A percentile compares a stretch with the other conserved stretches of the same genome.
These are phyloP conservation scores for Cremastinae sp. DNA, from an alignment of 2,888 invertebrate species.

Conservation along the genomic window DNA sequence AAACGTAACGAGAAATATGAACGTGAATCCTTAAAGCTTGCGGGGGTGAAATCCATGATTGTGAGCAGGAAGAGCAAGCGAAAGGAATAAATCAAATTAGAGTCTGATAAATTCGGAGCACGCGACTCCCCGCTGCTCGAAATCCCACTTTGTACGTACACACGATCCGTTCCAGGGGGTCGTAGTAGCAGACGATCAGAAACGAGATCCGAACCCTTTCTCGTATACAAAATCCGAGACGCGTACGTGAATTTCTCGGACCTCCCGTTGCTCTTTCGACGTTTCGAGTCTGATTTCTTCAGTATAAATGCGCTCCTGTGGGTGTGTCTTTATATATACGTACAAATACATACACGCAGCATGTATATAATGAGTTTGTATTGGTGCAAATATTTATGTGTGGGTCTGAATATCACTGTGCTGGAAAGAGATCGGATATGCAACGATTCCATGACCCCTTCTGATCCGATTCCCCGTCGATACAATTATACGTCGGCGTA, in stretches of 20 bases:
- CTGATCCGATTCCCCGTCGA: constrained; percentile 50
- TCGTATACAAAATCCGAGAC: neutral
- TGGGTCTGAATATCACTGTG: neutral
- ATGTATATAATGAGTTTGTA: no score
- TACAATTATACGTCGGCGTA: constrained; percentile 3
- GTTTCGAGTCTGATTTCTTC: constrained; percentile 41
- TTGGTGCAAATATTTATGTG: no score
- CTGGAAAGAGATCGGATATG: constrained; percentile 38
- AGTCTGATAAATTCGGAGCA: constrained; percentile 62
- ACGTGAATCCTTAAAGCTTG: no score
- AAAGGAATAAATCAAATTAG: constrained; percentile 61
- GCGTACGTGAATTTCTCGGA: constrained; percentile 36
- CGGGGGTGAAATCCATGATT: constrained; percentile 32
- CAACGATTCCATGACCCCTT: constrained; percentile 50
- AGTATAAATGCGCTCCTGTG: constrained; percentile 32
- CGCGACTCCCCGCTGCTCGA: constrained; percentile 58
- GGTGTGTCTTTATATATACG: constrained; percentile 32
- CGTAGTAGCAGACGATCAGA: constrained; percentile 37
- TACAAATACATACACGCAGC: neutral
- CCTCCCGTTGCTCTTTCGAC: constrained; percentile 57
- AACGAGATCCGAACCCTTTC: constrained; percentile 51
- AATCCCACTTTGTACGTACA: constrained; percentile 56
- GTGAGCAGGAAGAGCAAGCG: constrained; percentile 40
- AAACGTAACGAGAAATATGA: no score
- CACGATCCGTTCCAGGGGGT: constrained; percentile 26